Evolutionary conservation across 1,140 invertebrate genomes (phyloP), one percentile per base, ranked within the genome.

Genomic region (Maniola jurtina): DNA sequence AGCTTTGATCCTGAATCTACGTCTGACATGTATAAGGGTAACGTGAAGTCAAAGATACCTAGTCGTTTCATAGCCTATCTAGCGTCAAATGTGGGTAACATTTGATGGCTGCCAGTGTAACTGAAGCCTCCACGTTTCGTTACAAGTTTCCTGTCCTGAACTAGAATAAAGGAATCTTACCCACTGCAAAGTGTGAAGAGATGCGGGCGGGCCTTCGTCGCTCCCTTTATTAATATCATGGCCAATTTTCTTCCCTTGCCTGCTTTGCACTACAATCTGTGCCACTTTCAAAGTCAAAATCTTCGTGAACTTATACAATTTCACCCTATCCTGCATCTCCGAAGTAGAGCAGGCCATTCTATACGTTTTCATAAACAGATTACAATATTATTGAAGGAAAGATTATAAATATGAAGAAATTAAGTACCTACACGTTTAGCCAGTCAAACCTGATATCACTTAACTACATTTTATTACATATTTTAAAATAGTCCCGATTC

Each of bases 221-320:
- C 73, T 61, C 11, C 72, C 62, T 64, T 83, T 84, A 36, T 73
- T 65, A 58, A 68, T 55, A 52, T 73, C 81, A 52, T 83, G 81
- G 38, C 76, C 79, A 16, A 88, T 84, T 73, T 87, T 88, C 66
- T 86, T 90, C 5, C 87, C 87, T 62, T 88, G 81, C 68, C 87
- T 79, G 67, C 87, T 90, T 73, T 90, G 84, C 11, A 90, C 87
- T 4, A 90, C 86, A 54, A 88, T 85, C 67, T 90, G 87, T 34
- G 84, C 86, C 14, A 90, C 79, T 73, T 90, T 88, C 47, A 88
- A 72, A 33, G 86, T 81, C 45, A 90, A 70, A 66, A 87, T 83
- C 66, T 86, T 90, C 10, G 84, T 83, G 64, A 88, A 90, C 59
- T 90, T 90, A 55, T 85, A 87, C 61, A 88, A 66, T 56, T 82